Conservation (phyloP, 2,797 vertebrate genomes). For the Glossophaga mutica region DNA sequence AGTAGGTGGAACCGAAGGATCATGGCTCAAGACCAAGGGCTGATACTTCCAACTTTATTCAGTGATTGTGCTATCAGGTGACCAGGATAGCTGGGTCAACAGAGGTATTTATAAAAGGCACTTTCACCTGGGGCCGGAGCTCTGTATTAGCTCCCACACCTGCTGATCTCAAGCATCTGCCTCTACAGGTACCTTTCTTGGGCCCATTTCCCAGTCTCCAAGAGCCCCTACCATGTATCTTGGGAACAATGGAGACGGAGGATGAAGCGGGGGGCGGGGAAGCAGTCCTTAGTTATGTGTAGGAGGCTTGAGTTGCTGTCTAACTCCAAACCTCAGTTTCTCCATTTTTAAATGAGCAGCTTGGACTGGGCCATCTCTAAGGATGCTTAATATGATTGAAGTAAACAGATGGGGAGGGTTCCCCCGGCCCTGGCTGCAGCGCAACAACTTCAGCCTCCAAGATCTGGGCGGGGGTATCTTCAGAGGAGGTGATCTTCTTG, state of each 20-base stretch:
- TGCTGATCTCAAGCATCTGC: not conserved
- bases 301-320: not conserved
- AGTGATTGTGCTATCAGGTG: constrained; percentile 29
- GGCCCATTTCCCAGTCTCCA: not conserved
- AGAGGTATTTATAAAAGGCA: constrained; percentile 22
- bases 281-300: not conserved
- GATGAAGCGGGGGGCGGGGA: no score
- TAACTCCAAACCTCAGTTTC: not conserved
- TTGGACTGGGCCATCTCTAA: not conserved
- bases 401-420: not conserved
- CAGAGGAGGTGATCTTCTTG: not conserved
- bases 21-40: not conserved
- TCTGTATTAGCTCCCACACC: not conserved
- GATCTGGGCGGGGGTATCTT: not conserved
- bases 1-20: constrained; percentile 48
- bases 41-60: not conserved
- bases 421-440: not conserved
- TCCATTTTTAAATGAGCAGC: not conserved
- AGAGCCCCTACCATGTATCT: not conserved
- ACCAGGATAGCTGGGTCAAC: not conserved
- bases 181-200: constrained; percentile 46
- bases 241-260: not conserved
- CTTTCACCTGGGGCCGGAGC: not conserved
- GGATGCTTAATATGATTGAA: not conserved
- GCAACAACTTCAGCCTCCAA: not conserved